Evolutionary conservation across 1,140 invertebrate species (phyloP).

Genomic region (Neodiprion fabricii): DNA sequence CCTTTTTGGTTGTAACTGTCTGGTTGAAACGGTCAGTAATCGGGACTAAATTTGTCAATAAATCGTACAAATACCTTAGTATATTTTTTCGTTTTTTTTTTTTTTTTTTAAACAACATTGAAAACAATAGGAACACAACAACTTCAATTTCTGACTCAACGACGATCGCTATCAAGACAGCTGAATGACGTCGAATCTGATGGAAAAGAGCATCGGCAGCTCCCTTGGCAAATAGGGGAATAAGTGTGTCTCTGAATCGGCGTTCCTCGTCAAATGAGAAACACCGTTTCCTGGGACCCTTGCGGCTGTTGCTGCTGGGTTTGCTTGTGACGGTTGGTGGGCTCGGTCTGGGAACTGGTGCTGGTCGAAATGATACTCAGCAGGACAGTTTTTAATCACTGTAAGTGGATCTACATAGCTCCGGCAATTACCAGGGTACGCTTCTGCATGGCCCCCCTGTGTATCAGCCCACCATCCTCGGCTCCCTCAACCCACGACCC

Average conservation of each 20-base stretch:
- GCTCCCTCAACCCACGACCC: constrained; percentile 29
- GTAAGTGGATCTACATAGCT: constrained; percentile 62
- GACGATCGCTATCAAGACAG: too few relatives aligned
- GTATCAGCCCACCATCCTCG: constrained; percentile 40
- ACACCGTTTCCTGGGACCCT: neutral
- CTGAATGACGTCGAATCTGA: too few relatives aligned
- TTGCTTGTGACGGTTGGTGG: neutral
- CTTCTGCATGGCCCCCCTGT: constrained; percentile 49
- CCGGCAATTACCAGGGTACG: constrained; percentile 58
- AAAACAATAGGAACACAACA: too few relatives aligned
- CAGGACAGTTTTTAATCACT: constrained; percentile 64
- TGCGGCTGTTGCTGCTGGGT: neutral
- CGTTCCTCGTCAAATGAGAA: neutral
- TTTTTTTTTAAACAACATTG: too few relatives aligned
- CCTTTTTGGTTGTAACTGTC: too few relatives aligned
- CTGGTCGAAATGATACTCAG: constrained; percentile 39
- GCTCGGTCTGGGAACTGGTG: neutral
- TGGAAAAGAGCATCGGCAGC: too few relatives aligned
- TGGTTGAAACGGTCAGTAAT: too few relatives aligned
- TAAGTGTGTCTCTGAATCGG: neutral
- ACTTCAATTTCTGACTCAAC: too few relatives aligned
- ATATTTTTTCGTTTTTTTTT: too few relatives aligned
- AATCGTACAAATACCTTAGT: too few relatives aligned
- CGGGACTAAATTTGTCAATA: too few relatives aligned
- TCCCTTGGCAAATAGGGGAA: too few relatives aligned